Percentiles rank a stretch among this genome's conserved stretches.
phyloP scores from a whole-genome alignment of 2,888 invertebrate species.

The Drymonia ruficornis region DNA sequence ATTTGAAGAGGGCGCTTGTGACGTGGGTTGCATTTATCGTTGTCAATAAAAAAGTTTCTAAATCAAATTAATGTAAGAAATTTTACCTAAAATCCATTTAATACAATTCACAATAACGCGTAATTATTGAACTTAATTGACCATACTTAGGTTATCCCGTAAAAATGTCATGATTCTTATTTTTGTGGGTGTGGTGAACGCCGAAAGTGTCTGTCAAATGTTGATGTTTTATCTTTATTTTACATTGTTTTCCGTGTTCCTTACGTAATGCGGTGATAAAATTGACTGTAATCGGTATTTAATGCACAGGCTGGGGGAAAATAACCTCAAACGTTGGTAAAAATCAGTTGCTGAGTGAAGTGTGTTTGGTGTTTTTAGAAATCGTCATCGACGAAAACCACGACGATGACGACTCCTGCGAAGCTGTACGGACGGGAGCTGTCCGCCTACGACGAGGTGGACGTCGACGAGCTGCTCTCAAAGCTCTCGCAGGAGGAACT shows the following conservation, averaged over 20 bases:
- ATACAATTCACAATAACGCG: not conserved
- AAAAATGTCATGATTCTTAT: conserved; percentile 45
- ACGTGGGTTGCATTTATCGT: conserved; percentile 34
- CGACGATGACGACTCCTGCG: conserved; percentile 95
- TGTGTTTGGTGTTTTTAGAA: conserved; percentile 87
- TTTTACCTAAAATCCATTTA: conserved; percentile 5
- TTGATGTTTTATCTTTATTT: conserved; percentile 61
- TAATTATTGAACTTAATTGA: not conserved
- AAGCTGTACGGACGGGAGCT: conserved; percentile 96
- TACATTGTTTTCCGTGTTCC: conserved; percentile 32
- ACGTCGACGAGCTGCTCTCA: conserved; percentile 96
- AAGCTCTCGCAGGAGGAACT: conserved; percentile 98
- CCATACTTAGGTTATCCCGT: conserved; percentile 9
- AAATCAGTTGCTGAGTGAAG: conserved; percentile 31
- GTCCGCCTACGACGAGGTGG: conserved; percentile 96
- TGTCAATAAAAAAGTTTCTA: conserved; percentile 21
- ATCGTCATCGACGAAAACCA: conserved; percentile 94
- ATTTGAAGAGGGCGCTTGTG: conserved; percentile 59
- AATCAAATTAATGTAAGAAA: conserved; percentile 10
- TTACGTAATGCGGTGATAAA: conserved; percentile 41
- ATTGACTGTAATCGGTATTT: conserved; percentile 10
- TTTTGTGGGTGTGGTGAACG: conserved; percentile 74
- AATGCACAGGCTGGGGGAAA: conserved; percentile 16
- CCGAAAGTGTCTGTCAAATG: conserved; percentile 57
- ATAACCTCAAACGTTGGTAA: conserved; percentile 34